Evolutionary conservation across 2,888 invertebrate species (phyloP), one percentile per base, ranked within the genome.

Genomic region (Hofmannophila pseudospretella): DNA sequence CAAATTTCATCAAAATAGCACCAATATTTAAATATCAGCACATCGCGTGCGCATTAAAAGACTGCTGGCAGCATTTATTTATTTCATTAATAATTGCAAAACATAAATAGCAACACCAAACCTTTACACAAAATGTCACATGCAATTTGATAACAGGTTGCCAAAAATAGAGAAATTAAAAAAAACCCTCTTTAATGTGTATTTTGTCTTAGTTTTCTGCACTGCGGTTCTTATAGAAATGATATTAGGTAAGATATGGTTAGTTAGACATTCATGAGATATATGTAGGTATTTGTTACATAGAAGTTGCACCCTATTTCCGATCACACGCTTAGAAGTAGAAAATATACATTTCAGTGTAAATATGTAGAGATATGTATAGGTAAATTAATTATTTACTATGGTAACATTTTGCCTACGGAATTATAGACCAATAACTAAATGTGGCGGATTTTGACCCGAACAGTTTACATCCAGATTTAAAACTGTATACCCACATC

Each of bases 391-490:
- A 67, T 65, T 63, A 58, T 57, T 53, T 40, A 67, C 71, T 78
- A 84, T 82, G 85, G 85, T 86, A 86, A 86, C 85, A 76, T 62
- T 74, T 74, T 58, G 54, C 49, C 70, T 75, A 77, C 61, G 60
- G 67, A 73, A 74, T 70, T 51, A 58, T 64, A 60, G 47, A 52
- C 13, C 31, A 25, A 25, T 16, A 16, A 16, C 5, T 4, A 16
- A 16, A 16, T 16, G 16, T 16, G 5, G 16, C 16, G 16, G 5
- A 16, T 23, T 23, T 23, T 23, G 3, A n/a, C n/a, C n/a, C n/a
- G n/a, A n/a, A n/a, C n/a, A n/a, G n/a, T n/a, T n/a, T n/a, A n/a
- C n/a, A n/a, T n/a, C n/a, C n/a, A n/a, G n/a, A n/a, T n/a, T n/a
- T n/a, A n/a, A n/a, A n/a, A n/a, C n/a, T n/a, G n/a, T n/a, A n/a